Evolutionary conservation across 2,113 vertebrate genomes (phyloP), one percentile per base, ranked within the genome.

Genomic region (Misgurnus anguillicaudatus): DNA sequence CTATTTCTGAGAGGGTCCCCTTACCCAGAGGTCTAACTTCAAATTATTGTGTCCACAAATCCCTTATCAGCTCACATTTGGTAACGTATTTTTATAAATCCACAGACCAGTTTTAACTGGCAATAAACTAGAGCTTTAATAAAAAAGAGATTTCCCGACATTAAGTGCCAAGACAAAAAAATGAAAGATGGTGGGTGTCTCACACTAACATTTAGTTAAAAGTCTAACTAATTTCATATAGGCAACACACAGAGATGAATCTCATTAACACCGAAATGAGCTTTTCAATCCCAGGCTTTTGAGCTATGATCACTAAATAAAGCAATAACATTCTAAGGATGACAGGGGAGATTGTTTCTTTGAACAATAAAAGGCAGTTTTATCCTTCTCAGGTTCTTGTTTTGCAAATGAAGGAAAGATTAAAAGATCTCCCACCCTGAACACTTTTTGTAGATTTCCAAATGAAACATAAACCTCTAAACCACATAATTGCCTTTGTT

Each of bases 371-470:
- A 48, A 69, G 36, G 13, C 13, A 31, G 13, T 48, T 13, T 41
- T 42, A 31, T 67, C 57, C 2, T 11, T 42, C 16, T 45, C 19
- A 14, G 36, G 3, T 58, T 51, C 53, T 38, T 21, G 17, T 39
- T 76, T 70, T 77, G 16, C 64, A 78, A 71, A 71, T 41, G 9
- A 73, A 67, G 51, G 2, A 45, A 64, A 14, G 73, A 76, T 81
- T 81, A 81, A 81, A 57, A 77, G 60, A 64, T 63, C 60, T 60
- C 58, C 58, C 47, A 17, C 47, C 24, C 74, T 13, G 64, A 58
- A 16, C 36, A 53, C 31, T 51, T 55, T 61, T 57, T 73, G 39
- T 36, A 78, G 80, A 19, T 71, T 76, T 47, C 19, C 55, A 61
- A 48, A 48, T 17, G 6, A 21, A 13, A 16, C 9, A 51, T n/a